A percentile compares a stretch with the other conserved stretches of the same genome.
Conservation (phyloP, 2,888 invertebrate genomes). For the Aphodius sticticus region DNA sequence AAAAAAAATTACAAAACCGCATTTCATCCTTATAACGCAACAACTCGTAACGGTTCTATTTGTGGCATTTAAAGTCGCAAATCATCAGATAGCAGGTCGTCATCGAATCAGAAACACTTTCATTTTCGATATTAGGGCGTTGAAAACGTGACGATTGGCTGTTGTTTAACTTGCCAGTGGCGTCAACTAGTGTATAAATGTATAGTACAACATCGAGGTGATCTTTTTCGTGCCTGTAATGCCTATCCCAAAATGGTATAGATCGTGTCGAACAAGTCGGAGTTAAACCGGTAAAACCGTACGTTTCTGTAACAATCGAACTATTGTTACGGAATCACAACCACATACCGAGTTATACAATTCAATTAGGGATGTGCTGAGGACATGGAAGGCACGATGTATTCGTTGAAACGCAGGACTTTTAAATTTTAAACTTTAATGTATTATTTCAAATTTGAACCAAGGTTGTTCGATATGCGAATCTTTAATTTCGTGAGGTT, state of each 20-base stretch:
- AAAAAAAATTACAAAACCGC: not conserved
- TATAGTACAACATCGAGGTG: not conserved
- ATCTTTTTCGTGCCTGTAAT: not conserved
- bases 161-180: not conserved
- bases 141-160: not conserved
- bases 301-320: not conserved
- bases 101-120: not conserved
- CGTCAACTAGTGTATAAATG: not conserved
- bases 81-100: not conserved
- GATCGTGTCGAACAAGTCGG: not conserved
- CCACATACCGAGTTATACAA: constrained; percentile 4
- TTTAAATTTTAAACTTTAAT: too few relatives aligned
- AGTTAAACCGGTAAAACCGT: not conserved
- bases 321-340: not conserved
- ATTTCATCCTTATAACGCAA: constrained; percentile 10
- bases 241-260: constrained; percentile 4
- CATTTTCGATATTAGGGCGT: not conserved
- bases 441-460: too few relatives aligned
- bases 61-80: not conserved
- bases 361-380: not conserved
- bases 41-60: not conserved
- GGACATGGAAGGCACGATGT: not conserved
- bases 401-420: not conserved
- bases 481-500: too few relatives aligned
- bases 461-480: too few relatives aligned